Conservation (phyloP, 2,888 invertebrate species). For the Tetramorium bicarinatum region DNA sequence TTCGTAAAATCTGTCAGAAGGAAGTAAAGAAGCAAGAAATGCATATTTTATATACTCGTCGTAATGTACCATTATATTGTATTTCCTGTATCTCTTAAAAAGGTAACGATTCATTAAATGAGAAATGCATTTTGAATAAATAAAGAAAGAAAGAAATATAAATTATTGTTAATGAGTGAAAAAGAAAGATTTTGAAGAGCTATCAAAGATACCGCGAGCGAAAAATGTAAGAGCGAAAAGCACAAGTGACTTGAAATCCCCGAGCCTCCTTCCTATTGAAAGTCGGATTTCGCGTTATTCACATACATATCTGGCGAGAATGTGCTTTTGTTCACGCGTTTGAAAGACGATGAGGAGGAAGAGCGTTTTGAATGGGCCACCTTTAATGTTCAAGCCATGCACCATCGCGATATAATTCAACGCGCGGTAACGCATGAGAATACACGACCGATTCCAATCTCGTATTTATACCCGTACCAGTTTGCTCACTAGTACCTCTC, state of each 20-base stretch:
- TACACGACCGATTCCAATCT: conserved; percentile 41
- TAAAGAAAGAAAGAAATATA: background rate
- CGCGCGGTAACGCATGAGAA: background rate
- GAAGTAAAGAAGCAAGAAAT: background rate
- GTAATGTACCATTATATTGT: background rate
- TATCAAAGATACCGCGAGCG: background rate
- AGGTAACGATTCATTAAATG: background rate
- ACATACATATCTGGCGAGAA: conserved; percentile 16
- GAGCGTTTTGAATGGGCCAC: conserved; percentile 26
- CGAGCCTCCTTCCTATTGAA: conserved; percentile 13
- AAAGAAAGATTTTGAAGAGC: background rate
- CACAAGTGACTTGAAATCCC: conserved; percentile 15
- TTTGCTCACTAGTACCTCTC: background rate
- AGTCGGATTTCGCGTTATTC: conserved; percentile 36
- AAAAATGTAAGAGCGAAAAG: background rate
- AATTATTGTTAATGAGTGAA: background rate
- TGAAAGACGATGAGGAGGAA: conserved; percentile 42
- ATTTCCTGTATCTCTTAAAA: background rate
- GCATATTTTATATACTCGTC: conserved; percentile 25
- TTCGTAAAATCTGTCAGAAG: background rate
- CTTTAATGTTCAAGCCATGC: conserved; percentile 30
- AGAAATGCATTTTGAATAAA: background rate
- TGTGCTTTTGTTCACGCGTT: conserved; percentile 39
- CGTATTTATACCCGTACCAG: conserved; percentile 9
- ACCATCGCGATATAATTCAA: conserved; percentile 30